A percentile compares a stretch with the other conserved stretches of the same genome.
Conservation (phyloP, 2,888 invertebrate genomes). For the Agrochola circellaris region DNA sequence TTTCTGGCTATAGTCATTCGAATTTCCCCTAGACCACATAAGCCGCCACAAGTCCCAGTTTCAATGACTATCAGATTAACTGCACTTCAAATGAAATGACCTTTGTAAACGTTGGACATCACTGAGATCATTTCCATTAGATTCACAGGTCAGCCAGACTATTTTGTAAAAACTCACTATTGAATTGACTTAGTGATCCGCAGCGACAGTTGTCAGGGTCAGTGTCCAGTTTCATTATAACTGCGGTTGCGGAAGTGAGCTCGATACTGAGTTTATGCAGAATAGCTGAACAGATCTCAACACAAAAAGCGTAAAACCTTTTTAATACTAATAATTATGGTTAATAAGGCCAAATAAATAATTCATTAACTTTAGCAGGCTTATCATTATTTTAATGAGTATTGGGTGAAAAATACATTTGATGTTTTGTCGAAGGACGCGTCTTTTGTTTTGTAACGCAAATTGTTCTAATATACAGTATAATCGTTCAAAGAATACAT, state of each 20-base stretch:
- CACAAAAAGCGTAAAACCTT: conserved; percentile 86
- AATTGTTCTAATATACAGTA: conserved; percentile 82
- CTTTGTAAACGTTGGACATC: conserved; percentile 69
- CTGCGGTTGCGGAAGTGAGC: conserved; percentile 39
- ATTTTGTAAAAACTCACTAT: conserved; percentile 53
- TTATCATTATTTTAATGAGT: conserved; percentile 86
- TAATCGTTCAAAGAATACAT: conserved; percentile 81
- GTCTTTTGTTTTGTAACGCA: conserved; percentile 78
- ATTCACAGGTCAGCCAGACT: conserved; percentile 74
- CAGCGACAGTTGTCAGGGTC: conserved; percentile 20
- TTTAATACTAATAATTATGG: conserved; percentile 77
- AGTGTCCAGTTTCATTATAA: conserved; percentile 25
- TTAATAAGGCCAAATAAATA: conserved; percentile 87
- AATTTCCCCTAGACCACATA: conserved; percentile 68
- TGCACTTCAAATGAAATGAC: conserved; percentile 72
- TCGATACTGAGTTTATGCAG: conserved; percentile 52
- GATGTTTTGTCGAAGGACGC: conserved; percentile 83
- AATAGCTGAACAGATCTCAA: conserved; percentile 76
- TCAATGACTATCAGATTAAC: conserved; percentile 72
- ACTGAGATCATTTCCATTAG: conserved; percentile 81
- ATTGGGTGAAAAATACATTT: conserved; percentile 91
- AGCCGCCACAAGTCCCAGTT: conserved; percentile 79
- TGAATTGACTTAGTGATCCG: conserved; percentile 9
- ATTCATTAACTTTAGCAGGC: conserved; percentile 84
- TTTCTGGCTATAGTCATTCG: conserved; percentile 66